phyloP scores from a whole-genome alignment of 2,888 invertebrate genomes.

The Cosmorhoe ocellata region DNA sequence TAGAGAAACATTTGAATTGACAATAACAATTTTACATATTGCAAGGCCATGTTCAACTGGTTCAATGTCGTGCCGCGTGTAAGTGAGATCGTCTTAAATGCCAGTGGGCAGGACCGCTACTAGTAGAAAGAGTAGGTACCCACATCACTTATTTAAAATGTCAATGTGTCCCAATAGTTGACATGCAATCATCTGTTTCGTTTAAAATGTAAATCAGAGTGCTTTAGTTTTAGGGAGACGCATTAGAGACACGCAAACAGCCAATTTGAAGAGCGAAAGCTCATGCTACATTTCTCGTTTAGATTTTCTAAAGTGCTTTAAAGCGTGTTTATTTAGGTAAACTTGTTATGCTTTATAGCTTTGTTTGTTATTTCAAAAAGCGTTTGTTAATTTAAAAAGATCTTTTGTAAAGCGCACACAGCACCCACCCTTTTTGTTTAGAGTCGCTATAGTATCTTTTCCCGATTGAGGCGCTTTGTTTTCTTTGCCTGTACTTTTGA shows the following conservation, averaged over 20 bases:
- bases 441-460: conserved; percentile 69
- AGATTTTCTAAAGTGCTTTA: conserved; percentile 19
- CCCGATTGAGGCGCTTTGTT: conserved; percentile 61
- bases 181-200: conserved; percentile 39
- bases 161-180: conserved; percentile 42
- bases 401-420: conserved; percentile 44
- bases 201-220: conserved; percentile 38
- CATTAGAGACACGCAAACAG: conserved; percentile 31
- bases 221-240: conserved; percentile 22
- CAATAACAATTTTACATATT: conserved; percentile 50
- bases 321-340: conserved; percentile 21
- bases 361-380: conserved; percentile 12
- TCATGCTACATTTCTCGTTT: conserved; percentile 16
- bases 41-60: conserved; percentile 58
- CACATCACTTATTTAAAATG: conserved; percentile 44
- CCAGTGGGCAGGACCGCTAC: conserved; percentile 56
- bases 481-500: conserved; percentile 70
- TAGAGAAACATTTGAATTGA: conserved; percentile 51
- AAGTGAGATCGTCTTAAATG: conserved; percentile 64
- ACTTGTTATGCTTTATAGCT: conserved; percentile 17
- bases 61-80: conserved; percentile 58
- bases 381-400: conserved; percentile 8
- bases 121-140: conserved; percentile 48
- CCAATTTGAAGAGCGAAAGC: conserved; percentile 21
- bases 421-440: conserved; percentile 72